phyloP scores from a whole-genome alignment of 2,113 vertebrate genomes.

The Siniperca knerii region DNA sequence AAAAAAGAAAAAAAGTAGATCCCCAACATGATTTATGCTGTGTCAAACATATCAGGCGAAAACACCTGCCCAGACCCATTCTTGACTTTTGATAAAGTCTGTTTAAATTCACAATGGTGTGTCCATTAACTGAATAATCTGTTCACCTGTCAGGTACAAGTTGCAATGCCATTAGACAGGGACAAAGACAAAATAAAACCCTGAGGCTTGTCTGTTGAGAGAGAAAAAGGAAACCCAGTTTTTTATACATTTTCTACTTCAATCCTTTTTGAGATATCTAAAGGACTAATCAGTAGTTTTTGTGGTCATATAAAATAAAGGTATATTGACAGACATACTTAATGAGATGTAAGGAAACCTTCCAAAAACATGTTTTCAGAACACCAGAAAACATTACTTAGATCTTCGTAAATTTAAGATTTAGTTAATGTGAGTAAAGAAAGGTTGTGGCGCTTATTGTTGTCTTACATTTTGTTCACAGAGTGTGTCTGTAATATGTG shows the following conservation, averaged over 20 bases:
- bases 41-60: neutral
- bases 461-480: neutral
- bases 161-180: constrained; percentile 14
- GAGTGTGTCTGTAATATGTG: neutral
- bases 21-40: neutral
- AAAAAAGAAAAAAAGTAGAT: neutral
- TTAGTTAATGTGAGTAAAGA: neutral
- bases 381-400: neutral
- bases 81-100: constrained; percentile 23
- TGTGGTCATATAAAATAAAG: neutral
- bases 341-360: neutral
- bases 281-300: neutral
- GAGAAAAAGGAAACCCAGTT: neutral
- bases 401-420: neutral
- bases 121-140: constrained; percentile 31
- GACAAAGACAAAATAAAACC: constrained; percentile 39
- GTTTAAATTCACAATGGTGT: constrained; percentile 26
- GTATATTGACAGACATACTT: neutral
- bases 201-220: constrained; percentile 6
- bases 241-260: neutral
- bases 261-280: neutral
- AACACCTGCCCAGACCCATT: neutral
- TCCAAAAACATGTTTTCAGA: neutral
- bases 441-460: neutral
- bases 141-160: constrained; percentile 22